phyloP scores from a whole-genome alignment of 2,888 invertebrate genomes.

The Diarsia dahlii region DNA sequence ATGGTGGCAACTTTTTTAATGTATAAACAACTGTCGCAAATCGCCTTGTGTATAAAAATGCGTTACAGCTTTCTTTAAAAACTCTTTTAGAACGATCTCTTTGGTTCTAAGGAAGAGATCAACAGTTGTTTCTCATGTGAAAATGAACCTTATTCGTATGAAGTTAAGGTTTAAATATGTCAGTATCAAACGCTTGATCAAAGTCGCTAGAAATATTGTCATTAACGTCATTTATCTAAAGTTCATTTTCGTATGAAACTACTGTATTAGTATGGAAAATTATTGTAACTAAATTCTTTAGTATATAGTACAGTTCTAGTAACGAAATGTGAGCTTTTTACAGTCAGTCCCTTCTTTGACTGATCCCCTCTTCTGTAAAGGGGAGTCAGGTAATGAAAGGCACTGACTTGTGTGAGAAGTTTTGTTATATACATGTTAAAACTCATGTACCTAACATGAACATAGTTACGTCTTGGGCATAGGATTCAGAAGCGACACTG shows the following conservation, averaged over 20 bases:
- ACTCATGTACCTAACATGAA: not conserved
- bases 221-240: not conserved
- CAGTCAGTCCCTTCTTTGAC: not conserved
- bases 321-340: not conserved
- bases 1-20: conserved; percentile 21
- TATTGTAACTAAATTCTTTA: conserved; percentile 22
- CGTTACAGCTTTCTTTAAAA: conserved; percentile 13
- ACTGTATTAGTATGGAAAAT: not conserved
- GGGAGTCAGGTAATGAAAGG: not conserved
- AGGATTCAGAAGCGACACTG: not conserved
- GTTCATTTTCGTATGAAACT: not conserved
- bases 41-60: conserved; percentile 24
- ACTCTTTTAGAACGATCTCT: conserved; percentile 12
- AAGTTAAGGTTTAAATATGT: not conserved
- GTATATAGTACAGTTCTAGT: conserved; percentile 1
- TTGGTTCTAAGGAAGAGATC: not conserved
- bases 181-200: not conserved
- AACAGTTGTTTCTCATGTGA: not conserved
- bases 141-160: not conserved
- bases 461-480: not conserved
- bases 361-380: not conserved
- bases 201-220: not conserved
- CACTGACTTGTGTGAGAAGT: not conserved
- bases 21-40: not conserved
- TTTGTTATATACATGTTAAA: not conserved